Conservation (phyloP, 2,888 invertebrate genomes). For the Mellilla xanthometata region DNA sequence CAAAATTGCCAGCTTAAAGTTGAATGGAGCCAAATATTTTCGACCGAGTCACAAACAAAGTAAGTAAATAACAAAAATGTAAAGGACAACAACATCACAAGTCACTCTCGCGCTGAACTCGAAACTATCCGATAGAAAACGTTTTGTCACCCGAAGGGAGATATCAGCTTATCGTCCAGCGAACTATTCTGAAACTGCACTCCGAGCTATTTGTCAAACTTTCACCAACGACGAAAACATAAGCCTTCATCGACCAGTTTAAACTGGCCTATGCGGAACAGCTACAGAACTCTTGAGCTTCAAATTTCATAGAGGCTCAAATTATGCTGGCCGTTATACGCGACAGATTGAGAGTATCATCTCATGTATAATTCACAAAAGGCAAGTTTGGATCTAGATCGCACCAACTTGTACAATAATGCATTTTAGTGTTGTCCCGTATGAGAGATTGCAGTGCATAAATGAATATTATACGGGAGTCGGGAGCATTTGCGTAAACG, state of each 20-base stretch:
- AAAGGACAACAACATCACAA: conserved; percentile 43
- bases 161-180: conserved; percentile 62
- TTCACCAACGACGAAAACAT: conserved; percentile 61
- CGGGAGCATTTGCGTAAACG: conserved; percentile 21
- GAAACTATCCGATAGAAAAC: conserved; percentile 52
- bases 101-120: conserved; percentile 46
- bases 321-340: conserved; percentile 43
- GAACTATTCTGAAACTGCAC: conserved; percentile 54
- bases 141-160: conserved; percentile 47
- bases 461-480: conserved; percentile 55
- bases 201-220: conserved; percentile 69
- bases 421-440: conserved; percentile 34
- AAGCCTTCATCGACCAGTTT: conserved; percentile 42
- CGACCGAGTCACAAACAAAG: conserved; percentile 10
- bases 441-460: conserved; percentile 61
- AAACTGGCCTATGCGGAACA: conserved; percentile 28
- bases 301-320: conserved; percentile 33
- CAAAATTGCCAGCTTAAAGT: too few species aligned
- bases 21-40: neutral
- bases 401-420: conserved; percentile 39
- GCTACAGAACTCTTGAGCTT: neutral
- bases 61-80: conserved; percentile 17
- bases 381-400: conserved; percentile 58
- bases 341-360: conserved; percentile 71
- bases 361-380: conserved; percentile 74